Conservation (phyloP, 2,113 vertebrate species). For the Ardeotis arabs region DNA sequence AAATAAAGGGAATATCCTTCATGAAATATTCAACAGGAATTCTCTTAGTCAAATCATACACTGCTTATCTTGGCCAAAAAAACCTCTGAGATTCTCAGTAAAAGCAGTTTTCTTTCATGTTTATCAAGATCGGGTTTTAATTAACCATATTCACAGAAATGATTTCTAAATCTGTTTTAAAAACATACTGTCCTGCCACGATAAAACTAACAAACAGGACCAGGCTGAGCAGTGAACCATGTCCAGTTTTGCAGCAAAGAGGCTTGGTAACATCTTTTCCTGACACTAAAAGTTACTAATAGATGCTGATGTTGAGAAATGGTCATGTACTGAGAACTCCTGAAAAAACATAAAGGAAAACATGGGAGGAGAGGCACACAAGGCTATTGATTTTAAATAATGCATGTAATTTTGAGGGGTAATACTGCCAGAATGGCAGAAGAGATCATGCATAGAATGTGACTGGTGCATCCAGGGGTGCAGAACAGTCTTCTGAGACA, state of each 20-base stretch:
- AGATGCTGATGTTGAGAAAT: neutral
- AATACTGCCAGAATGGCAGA: neutral
- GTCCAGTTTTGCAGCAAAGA: neutral
- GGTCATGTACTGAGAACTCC: neutral
- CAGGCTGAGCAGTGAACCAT: neutral
- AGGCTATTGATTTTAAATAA: neutral
- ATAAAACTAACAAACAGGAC: neutral
- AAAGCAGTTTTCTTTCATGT: constrained; percentile 29
- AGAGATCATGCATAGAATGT: neutral
- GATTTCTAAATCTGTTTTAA: constrained; percentile 33
- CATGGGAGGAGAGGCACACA: neutral
- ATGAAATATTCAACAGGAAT: neutral
- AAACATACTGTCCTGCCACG: neutral
- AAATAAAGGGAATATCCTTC: constrained; percentile 5
- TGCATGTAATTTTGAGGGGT: neutral
- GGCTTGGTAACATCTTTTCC: neutral
- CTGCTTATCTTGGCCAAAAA: constrained; percentile 46
- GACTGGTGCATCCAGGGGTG: neutral
- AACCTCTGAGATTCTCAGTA: neutral
- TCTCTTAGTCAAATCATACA: neutral
- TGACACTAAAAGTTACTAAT: neutral
- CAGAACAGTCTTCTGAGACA: neutral
- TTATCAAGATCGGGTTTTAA: constrained; percentile 36
- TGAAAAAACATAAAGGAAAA: neutral
- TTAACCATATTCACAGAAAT: constrained; percentile 45